A percentile compares a stretch with the other conserved stretches of the same genome.
Conservation (phyloP, 2,797 vertebrate species). For the Thalassophryne amazonica region DNA sequence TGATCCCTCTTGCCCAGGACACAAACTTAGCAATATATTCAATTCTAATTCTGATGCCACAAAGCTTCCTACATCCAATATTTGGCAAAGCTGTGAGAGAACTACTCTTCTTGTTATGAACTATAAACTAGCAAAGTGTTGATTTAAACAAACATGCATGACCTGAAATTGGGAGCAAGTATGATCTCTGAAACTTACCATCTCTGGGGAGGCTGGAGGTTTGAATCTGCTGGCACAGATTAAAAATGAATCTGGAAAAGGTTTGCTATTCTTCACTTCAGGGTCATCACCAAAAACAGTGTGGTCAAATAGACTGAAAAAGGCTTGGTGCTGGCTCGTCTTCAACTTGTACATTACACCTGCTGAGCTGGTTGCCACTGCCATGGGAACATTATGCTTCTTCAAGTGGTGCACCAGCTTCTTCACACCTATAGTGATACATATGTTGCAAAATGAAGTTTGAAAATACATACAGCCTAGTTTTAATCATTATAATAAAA, state of each 20-base stretch:
- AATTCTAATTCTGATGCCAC: no score
- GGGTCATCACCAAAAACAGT: constrained; percentile 88
- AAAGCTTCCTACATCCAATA: no score
- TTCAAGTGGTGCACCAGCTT: constrained; percentile 82
- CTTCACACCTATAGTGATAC: constrained; percentile 78
- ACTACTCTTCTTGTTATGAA: no score
- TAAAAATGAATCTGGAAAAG: constrained; percentile 85
- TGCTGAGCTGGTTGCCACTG: constrained; percentile 86
- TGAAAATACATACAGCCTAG: no score
- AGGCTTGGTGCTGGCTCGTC: constrained; percentile 78
- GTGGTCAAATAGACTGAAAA: constrained; percentile 86
- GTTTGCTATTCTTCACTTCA: constrained; percentile 83
- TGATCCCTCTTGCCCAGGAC: no score
- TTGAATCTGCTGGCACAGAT: constrained; percentile 83
- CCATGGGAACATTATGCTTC: constrained; percentile 79
- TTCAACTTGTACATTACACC: constrained; percentile 77
- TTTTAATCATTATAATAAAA: no score
- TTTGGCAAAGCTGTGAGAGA: no score
- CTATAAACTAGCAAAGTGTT: not conserved
- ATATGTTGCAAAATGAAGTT: not conserved
- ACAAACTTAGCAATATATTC: no score
- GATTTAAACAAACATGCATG: not conserved
- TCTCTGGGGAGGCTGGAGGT: constrained; percentile 69
- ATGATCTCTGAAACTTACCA: constrained; percentile 64
- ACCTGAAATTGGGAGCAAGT: not conserved